Evolutionary conservation across 2,797 vertebrate species (phyloP).

Genomic region (Peromyscus aztecus): DNA sequence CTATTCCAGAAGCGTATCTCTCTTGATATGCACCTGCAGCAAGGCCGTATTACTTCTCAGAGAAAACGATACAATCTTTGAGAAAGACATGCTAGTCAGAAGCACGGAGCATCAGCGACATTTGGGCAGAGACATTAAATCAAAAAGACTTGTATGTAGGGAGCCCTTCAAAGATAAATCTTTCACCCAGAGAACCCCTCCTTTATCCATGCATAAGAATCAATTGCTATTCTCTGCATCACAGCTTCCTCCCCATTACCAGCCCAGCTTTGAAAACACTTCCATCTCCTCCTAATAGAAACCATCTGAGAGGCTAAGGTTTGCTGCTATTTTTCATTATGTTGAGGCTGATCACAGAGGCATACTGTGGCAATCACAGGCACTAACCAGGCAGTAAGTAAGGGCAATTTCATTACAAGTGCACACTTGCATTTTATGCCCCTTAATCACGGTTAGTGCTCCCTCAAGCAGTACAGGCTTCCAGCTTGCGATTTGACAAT

Average conservation of each 20-base stretch:
- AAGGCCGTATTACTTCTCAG: slow-evolving; percentile 55
- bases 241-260: slow-evolving; percentile 55
- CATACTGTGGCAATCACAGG: slow-evolving; percentile 57
- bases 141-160: slow-evolving; percentile 39
- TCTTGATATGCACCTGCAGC: slow-evolving; percentile 4
- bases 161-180: slow-evolving; percentile 31
- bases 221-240: slow-evolving; percentile 69
- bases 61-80: slow-evolving; percentile 34
- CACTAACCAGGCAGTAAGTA: slow-evolving; percentile 67
- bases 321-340: slow-evolving; percentile 74
- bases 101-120: neutral
- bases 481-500: slow-evolving; percentile 8
- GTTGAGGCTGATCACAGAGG: slow-evolving; percentile 65
- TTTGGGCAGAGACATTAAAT: slow-evolving; percentile 62
- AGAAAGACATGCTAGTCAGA: neutral
- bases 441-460: slow-evolving; percentile 67
- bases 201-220: slow-evolving; percentile 59
- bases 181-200: slow-evolving; percentile 35
- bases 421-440: slow-evolving; percentile 63
- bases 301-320: slow-evolving; percentile 65
- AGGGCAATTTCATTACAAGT: slow-evolving; percentile 73
- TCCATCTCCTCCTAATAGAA: slow-evolving; percentile 49
- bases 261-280: slow-evolving; percentile 64
- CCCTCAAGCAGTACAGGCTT: slow-evolving; percentile 34
- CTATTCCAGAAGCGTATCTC: neutral